Percentiles rank a stretch among this genome's conserved stretches.
Conservation (phyloP, 2,888 invertebrate species). For the Tachina lurida region DNA sequence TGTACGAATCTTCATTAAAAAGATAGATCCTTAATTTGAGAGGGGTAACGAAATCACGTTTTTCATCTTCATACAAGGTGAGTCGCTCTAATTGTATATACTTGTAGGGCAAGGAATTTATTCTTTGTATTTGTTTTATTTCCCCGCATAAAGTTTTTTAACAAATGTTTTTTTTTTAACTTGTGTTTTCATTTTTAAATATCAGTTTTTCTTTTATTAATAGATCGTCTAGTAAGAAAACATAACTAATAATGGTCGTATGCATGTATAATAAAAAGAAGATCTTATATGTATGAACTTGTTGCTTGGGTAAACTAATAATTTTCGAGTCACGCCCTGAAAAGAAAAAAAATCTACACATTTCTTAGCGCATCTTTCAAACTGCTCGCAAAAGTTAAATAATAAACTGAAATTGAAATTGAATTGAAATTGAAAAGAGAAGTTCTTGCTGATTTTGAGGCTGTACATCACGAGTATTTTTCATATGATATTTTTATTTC, state of each 20-base stretch:
- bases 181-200: constrained; percentile 43
- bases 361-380: constrained; percentile 33
- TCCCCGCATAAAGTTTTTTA: too few relatives aligned
- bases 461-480: neutral
- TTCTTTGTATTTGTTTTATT: too few relatives aligned
- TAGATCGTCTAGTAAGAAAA: constrained; percentile 39
- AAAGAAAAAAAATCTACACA: constrained; percentile 45
- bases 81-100: too few relatives aligned
- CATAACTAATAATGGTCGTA: constrained; percentile 15
- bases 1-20: too few relatives aligned
- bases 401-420: too few relatives aligned
- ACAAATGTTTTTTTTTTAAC: neutral
- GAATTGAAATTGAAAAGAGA: too few relatives aligned
- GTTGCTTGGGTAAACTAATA: constrained; percentile 78
- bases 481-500: neutral
- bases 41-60: too few relatives aligned
- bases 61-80: too few relatives aligned
- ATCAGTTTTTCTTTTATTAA: constrained; percentile 25
- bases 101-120: too few relatives aligned
- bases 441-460: constrained; percentile 26
- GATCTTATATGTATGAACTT: constrained; percentile 64
- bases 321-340: constrained; percentile 78
- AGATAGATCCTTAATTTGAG: too few relatives aligned
- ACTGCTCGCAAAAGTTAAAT: neutral
- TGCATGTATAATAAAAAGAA: constrained; percentile 5